Percentiles rank a stretch among this genome's conserved stretches.
phyloP scores from a whole-genome alignment of 2,797 vertebrate species.

The Vireo griseus region DNA sequence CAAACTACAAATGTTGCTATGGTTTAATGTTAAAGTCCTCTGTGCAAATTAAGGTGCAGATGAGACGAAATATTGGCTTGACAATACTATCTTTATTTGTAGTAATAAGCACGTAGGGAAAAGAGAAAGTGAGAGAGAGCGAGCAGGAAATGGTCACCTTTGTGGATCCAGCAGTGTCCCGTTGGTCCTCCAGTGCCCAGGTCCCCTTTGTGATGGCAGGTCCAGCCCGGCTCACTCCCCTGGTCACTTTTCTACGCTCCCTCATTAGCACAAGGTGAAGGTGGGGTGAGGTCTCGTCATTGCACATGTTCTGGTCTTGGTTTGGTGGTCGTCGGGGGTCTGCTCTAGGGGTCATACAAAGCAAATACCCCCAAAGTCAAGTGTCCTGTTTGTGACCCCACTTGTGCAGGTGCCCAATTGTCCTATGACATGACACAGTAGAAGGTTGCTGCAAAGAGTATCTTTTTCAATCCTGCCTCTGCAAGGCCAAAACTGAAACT shows the following conservation, averaged over 20 bases:
- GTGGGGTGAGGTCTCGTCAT: fast-evolving
- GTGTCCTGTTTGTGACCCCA: fast-evolving
- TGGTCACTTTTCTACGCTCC: fast-evolving
- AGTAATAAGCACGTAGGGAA: fast-evolving
- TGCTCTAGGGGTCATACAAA: background rate
- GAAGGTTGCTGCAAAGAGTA: background rate
- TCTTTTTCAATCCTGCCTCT: background rate
- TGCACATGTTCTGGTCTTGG: background rate
- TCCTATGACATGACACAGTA: fast-evolving
- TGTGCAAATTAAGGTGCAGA: background rate
- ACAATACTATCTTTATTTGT: background rate
- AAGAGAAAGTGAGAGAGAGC: background rate
- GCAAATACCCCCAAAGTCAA: background rate
- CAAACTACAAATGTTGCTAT: background rate
- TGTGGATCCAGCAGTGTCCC: fast-evolving
- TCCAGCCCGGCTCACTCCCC: fast-evolving
- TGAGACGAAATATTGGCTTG: background rate
- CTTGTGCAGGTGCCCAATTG: background rate
- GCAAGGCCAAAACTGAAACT: background rate
- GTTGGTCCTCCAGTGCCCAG: background rate
- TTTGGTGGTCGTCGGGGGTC: background rate
- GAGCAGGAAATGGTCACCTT: background rate
- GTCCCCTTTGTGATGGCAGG: background rate
- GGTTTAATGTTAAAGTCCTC: background rate
- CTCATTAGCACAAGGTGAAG: background rate